Evolutionary conservation across 1,140 invertebrate genomes (phyloP).

Genomic region (Mya arenaria): DNA sequence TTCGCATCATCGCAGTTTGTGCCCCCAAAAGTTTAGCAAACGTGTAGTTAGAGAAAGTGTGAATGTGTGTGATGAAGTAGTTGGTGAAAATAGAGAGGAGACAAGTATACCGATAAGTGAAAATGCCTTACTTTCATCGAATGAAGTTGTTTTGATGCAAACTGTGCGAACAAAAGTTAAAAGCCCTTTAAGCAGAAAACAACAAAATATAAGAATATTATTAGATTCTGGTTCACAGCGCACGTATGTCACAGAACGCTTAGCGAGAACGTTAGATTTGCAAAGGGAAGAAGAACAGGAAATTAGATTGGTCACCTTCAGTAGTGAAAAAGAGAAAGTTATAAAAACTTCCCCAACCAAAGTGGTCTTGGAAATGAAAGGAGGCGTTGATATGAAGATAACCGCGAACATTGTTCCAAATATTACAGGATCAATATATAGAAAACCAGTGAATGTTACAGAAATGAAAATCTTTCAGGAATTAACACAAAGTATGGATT

Average conservation of each 20-base stretch:
- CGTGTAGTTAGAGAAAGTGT: neutral
- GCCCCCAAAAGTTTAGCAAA: neutral
- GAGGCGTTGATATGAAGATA: neutral
- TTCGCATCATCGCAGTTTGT: neutral
- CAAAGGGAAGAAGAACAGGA: conserved; percentile 23
- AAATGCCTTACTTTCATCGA: conserved; percentile 28
- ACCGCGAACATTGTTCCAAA: conserved; percentile 10
- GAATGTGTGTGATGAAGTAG: neutral
- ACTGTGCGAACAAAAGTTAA: conserved; percentile 7
- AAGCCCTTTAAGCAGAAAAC: neutral
- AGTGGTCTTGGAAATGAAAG: conserved; percentile 34
- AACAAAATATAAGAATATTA: conserved; percentile 14
- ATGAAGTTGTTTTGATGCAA: conserved; percentile 51
- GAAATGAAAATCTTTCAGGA: neutral
- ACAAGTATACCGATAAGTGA: neutral
- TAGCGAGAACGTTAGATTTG: conserved; percentile 40
- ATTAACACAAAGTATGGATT: neutral
- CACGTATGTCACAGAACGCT: conserved; percentile 40
- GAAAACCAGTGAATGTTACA: neutral
- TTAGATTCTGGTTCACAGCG: conserved; percentile 44
- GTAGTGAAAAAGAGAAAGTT: conserved; percentile 32
- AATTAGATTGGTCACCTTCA: conserved; percentile 50
- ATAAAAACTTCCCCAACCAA: conserved; percentile 29
- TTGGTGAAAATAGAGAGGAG: neutral
- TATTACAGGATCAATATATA: neutral